Percentiles rank a stretch among this genome's conserved stretches.
Conservation (phyloP, 2,113 vertebrate genomes). For the Rhombomys opimus region DNA sequence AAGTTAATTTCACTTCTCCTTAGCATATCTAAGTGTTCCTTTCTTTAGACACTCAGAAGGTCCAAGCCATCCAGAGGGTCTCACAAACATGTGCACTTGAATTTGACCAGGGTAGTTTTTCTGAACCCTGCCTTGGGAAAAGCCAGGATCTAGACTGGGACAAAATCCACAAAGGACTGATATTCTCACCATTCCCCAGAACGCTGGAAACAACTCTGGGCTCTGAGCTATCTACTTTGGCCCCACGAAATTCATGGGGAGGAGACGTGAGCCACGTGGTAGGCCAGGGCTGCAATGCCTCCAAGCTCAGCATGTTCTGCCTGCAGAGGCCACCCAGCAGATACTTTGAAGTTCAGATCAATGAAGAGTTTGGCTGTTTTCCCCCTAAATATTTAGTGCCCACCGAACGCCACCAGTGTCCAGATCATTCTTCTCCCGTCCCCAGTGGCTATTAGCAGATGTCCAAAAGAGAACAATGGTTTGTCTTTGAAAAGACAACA, state of each 20-base stretch:
- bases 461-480: neutral
- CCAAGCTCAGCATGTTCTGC: neutral
- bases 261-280: neutral
- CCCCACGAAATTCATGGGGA: neutral
- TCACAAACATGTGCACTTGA: neutral
- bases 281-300: neutral
- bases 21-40: neutral
- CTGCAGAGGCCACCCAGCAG: neutral
- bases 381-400: constrained; percentile 3
- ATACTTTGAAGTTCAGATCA: neutral
- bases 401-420: neutral
- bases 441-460: neutral
- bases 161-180: neutral
- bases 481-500: constrained; percentile 49
- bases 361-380: neutral
- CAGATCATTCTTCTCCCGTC: neutral
- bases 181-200: neutral
- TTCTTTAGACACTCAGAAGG: neutral
- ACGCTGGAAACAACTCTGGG: neutral
- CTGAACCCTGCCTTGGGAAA: constrained; percentile 10
- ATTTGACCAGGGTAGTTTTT: neutral
- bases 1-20: neutral
- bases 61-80: neutral
- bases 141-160: neutral
- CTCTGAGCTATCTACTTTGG: neutral